Conservation (phyloP, 2,113 vertebrate genomes). For the Leucopsar rothschildi region DNA sequence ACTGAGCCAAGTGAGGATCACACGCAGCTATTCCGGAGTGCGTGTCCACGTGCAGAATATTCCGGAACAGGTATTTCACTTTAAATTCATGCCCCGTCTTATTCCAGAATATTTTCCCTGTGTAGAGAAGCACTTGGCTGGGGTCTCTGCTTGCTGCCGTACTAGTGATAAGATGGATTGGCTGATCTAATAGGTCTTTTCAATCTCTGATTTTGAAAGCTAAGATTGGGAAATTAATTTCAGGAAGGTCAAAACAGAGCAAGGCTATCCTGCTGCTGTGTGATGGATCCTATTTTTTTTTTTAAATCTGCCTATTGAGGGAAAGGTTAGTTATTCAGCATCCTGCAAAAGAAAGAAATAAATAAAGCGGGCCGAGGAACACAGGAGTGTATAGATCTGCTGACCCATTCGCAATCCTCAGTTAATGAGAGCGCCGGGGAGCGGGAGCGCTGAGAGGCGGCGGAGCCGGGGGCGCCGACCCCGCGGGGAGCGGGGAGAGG, state of each 20-base stretch:
- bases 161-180: slow-evolving; percentile 33
- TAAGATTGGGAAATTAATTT: slow-evolving; percentile 58
- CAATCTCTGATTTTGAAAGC: slow-evolving; percentile 56
- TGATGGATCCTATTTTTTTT: slow-evolving; percentile 57
- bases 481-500: neutral
- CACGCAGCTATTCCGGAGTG: neutral
- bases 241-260: slow-evolving; percentile 55
- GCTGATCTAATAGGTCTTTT: slow-evolving; percentile 59
- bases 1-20: neutral
- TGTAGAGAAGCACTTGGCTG: slow-evolving; percentile 44
- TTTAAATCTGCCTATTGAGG: slow-evolving; percentile 36
- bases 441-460: neutral
- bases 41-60: neutral
- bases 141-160: slow-evolving; percentile 28
- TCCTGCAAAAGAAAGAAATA: slow-evolving; percentile 1
- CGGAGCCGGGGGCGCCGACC: neutral
- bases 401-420: slow-evolving; percentile 39
- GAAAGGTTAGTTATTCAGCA: slow-evolving; percentile 42
- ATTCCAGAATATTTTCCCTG: neutral
- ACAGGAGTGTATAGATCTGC: slow-evolving; percentile 30
- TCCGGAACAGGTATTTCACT: slow-evolving; percentile 7
- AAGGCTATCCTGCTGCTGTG: slow-evolving; percentile 55
- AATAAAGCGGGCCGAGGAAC: slow-evolving; percentile 18
- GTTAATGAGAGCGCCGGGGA: slow-evolving; percentile 21
- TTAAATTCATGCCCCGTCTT: slow-evolving; percentile 8